Evolutionary conservation across 2,797 vertebrate species (phyloP).

Genomic region (Podargus strigoides): DNA sequence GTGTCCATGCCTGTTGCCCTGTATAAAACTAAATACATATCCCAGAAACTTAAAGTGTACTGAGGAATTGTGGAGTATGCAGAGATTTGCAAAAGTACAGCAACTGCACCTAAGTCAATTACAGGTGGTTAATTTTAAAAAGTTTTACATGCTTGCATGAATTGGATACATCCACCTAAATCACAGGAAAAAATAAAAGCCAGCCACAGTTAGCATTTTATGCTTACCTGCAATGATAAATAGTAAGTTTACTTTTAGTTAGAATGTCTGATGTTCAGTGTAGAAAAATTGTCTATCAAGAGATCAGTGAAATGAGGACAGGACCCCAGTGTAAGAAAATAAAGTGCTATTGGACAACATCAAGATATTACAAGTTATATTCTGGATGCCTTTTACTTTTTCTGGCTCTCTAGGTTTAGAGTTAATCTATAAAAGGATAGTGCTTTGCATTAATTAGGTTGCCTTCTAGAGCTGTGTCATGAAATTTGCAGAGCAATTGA

Average conservation of each 20-base stretch:
- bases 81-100: neutral
- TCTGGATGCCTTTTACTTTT: neutral
- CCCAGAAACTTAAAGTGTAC: neutral
- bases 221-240: neutral
- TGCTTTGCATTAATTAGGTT: slow-evolving; percentile 5
- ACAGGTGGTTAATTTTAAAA: neutral
- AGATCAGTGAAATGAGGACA: neutral
- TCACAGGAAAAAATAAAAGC: neutral
- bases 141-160: neutral
- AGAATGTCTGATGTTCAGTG: neutral
- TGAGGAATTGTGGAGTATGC: neutral
- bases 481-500: slow-evolving; percentile 35
- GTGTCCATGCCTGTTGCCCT: neutral
- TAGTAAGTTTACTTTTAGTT: too few species aligned
- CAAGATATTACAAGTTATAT: neutral
- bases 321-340: neutral
- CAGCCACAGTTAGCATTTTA: neutral
- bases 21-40: neutral
- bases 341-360: neutral
- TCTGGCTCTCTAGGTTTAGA: neutral
- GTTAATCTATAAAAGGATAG: neutral
- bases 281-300: neutral
- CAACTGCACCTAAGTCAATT: neutral
- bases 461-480: neutral
- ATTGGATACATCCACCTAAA: neutral